Evolutionary conservation across 1,140 invertebrate genomes (phyloP), one percentile per base, ranked within the genome.

Genomic region (Phymastichus coffea): DNA sequence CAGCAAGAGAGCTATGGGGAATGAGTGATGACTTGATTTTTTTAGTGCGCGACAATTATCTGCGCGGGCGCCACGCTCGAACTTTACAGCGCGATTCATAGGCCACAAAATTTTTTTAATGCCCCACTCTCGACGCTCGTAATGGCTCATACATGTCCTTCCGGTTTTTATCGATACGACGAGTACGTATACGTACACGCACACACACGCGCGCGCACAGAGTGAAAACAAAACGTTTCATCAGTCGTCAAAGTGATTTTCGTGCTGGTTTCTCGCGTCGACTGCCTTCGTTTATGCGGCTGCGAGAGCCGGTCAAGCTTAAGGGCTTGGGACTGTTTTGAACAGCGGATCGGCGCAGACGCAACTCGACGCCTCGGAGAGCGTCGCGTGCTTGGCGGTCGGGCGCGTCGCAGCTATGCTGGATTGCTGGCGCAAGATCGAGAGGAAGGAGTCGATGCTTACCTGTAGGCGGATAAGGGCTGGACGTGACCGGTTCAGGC

Each of bases 381-480:
- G n/a, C n/a, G n/a, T n/a, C n/a, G n/a, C n/a, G n/a, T n/a, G n/a
- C n/a, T 48, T 28, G 26, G 46, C 10, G 46, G 20, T 25, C 10
- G 20, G 15, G 3, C 38, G 9, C 9, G 2, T 2, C 44, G 22
- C n/a, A 1, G n/a, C 25, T 12, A 1, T 44, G 22, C 4, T 12
- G 43, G 0, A 10, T 15, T 30, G 25, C 7, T 47, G 44, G n/a
- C 30, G 44, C 25, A 43, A 19, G 19, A 8, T 38, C 19, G 46
- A 30, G 49, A 35, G 19, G 28, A 33, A 20, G 37, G 66, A 71
- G 61, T 74, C 56, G 70, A 77, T 76, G 76, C 81, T 80, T 85
- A 84, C 89, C 88, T 85, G 89, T 86, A 73, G 89, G 87, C 68
- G 89, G 87, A 68, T 92, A 92, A 2, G 89, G 88, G 61, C 88